These are phyloP conservation scores for Eupsilia transversa DNA, from an alignment of 2,888 invertebrate species.

Conservation along the genomic window DNA sequence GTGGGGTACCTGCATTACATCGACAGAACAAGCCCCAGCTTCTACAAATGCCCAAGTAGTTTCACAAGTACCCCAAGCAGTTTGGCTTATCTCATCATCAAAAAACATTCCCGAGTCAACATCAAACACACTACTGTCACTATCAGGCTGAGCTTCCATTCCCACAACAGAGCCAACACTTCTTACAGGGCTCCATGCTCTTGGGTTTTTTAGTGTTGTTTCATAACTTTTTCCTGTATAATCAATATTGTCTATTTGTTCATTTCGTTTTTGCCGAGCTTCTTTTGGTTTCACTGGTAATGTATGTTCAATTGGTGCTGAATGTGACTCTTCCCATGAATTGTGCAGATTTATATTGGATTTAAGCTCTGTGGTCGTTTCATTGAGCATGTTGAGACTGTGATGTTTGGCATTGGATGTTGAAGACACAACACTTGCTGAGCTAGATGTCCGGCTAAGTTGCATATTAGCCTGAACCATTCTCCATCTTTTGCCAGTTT, in stretches of 20 bases:
- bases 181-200: slow-evolving; percentile 97
- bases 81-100: slow-evolving; percentile 94
- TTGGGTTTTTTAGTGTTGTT: slow-evolving; percentile 94
- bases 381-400: slow-evolving; percentile 91
- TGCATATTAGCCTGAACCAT: slow-evolving; percentile 95
- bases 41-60: slow-evolving; percentile 95
- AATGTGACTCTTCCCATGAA: slow-evolving; percentile 94
- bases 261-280: slow-evolving; percentile 78
- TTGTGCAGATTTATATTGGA: slow-evolving; percentile 89
- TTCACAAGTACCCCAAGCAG: slow-evolving; percentile 95
- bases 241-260: slow-evolving; percentile 86
- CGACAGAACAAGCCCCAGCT: slow-evolving; percentile 94
- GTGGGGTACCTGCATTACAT: slow-evolving; percentile 93
- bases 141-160: slow-evolving; percentile 96
- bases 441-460: slow-evolving; percentile 95
- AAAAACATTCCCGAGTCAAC: slow-evolving; percentile 95
- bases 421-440: slow-evolving; percentile 93
- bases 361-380: slow-evolving; percentile 83
- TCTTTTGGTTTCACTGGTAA: slow-evolving; percentile 90
- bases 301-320: slow-evolving; percentile 93
- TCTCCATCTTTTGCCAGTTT: slow-evolving; percentile 97
- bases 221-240: slow-evolving; percentile 93
- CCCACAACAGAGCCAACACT: slow-evolving; percentile 96
- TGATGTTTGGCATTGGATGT: slow-evolving; percentile 92
- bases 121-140: slow-evolving; percentile 95